phyloP scores from a whole-genome alignment of 1,140 invertebrate genomes.

The Hypothenemus hampei region DNA sequence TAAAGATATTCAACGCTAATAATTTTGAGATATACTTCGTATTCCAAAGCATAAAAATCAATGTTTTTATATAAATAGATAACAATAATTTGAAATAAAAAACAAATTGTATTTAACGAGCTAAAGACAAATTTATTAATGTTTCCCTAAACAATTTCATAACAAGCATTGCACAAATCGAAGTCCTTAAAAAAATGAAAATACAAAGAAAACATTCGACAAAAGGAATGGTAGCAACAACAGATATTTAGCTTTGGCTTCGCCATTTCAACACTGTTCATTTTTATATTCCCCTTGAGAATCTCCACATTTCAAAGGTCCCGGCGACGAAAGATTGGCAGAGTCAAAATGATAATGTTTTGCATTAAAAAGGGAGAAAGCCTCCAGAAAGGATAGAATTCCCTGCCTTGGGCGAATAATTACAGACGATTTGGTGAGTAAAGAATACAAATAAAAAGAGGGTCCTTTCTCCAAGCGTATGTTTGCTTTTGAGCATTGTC shows the following conservation, averaged over 20 bases:
- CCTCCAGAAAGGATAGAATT: slow-evolving; percentile 7
- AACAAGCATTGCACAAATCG: no score
- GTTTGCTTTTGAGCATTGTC: slow-evolving; percentile 14
- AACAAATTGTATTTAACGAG: no score
- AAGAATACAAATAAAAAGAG: slow-evolving; percentile 22
- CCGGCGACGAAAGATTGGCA: slow-evolving; percentile 25
- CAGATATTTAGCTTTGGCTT: slow-evolving; percentile 21
- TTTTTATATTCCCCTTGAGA: slow-evolving; percentile 22
- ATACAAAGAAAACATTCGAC: no score
- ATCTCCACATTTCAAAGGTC: slow-evolving; percentile 26
- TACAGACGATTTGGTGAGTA: slow-evolving; percentile 21
- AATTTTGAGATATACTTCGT: no score
- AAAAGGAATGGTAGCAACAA: no score
- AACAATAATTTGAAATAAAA: no score
- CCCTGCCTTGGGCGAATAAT: slow-evolving; percentile 12
- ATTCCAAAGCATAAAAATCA: no score
- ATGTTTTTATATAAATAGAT: no score
- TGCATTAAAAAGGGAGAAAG: slow-evolving; percentile 23
- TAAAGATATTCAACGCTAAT: no score
- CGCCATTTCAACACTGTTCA: slow-evolving; percentile 22
- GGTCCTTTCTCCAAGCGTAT: slow-evolving; percentile 2
- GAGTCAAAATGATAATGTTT: slow-evolving; percentile 29
- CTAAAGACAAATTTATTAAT: no score
- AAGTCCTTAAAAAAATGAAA: no score
- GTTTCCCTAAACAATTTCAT: no score